Evolutionary conservation across 2,797 vertebrate species (phyloP), one percentile per base, ranked within the genome.

Genomic region (Phalanger gymnotis): DNA sequence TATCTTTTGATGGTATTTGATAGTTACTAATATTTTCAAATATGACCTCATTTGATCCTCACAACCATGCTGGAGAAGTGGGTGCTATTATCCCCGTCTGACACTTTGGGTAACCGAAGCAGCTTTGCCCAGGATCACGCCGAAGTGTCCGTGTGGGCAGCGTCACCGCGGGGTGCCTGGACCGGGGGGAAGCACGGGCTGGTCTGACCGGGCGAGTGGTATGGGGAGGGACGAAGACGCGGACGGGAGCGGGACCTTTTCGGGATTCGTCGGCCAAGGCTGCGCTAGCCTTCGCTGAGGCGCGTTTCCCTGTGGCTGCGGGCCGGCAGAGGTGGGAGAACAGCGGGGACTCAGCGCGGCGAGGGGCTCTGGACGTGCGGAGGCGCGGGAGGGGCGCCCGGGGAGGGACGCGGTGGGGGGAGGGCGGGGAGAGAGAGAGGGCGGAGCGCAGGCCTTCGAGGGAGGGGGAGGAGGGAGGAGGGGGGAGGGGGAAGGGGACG

Each of bases 351-450:
- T 57, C 92, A 27, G 91, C 0, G 25, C 2, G 30, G 2, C 9
- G 91, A 27, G 28, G 5, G 52, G 0, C 53, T 34, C 0, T 12
- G 11, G 40, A 4, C 0, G 16, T 10, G 58, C 10, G 0, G 51
- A 81, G 1, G 0, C 30, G 7, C 7, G 5, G 61, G 19, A 54
- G 1, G 10, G 53, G n/a, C 54, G 73, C 81, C 56, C 90, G 93
- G 73, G 14, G 27, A 27, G 51, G 31, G 52, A 9, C 16, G 27
- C 5, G 47, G 89, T 1, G 27, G 47, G 89, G 51, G 52, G 47
- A 30, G 52, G 27, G 47, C 0, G 89, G 89, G 3, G 27, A 0
- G 40, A 0, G 89, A 1, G 89, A 90, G 40, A 19, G 87, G n/a
- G 25, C 56, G 2, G 90, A 47, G 22, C 6, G 47, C 54, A 25